Percentiles rank a stretch among this genome's conserved stretches.
Conservation (phyloP, 2,113 vertebrate genomes). For the Hippocampus mohnikei region DNA sequence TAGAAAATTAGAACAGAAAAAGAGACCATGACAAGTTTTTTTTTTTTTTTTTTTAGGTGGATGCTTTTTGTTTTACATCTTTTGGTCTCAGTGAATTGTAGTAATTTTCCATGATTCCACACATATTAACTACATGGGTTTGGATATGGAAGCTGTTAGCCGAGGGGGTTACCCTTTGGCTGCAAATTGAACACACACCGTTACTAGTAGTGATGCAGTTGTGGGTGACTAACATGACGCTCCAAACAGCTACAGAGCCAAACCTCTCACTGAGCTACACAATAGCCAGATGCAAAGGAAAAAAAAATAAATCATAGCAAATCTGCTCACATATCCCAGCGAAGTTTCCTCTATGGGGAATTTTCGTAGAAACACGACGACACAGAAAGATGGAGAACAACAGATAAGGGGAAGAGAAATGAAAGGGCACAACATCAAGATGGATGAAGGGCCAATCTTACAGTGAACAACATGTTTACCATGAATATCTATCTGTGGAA, state of each 20-base stretch:
- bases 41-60: not conserved
- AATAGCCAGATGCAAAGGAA: constrained; percentile 62
- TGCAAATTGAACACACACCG: constrained; percentile 22
- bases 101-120: constrained; percentile 13
- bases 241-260: constrained; percentile 21
- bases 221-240: constrained; percentile 6
- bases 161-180: constrained; percentile 9
- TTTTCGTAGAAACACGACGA: constrained; percentile 65
- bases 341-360: constrained; percentile 93
- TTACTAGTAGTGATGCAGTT: constrained; percentile 31
- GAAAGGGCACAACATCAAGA: constrained; percentile 63
- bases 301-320: constrained; percentile 62
- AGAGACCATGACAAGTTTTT: constrained; percentile 36
- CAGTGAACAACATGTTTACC: constrained; percentile 16
- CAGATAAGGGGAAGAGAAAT: constrained; percentile 60
- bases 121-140: constrained; percentile 1
- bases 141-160: constrained; percentile 12
- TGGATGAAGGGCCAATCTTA: constrained; percentile 50
- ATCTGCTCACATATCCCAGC: constrained; percentile 98
- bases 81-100: constrained; percentile 31
- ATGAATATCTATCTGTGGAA: no score
- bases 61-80: constrained; percentile 28
- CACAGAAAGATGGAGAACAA: constrained; percentile 61
- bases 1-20: constrained; percentile 37
- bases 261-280: constrained; percentile 42